These are phyloP conservation scores for Sterrhoptilus dennistouni DNA, from an alignment of 2,113 vertebrate genomes.

Conservation along the genomic window DNA sequence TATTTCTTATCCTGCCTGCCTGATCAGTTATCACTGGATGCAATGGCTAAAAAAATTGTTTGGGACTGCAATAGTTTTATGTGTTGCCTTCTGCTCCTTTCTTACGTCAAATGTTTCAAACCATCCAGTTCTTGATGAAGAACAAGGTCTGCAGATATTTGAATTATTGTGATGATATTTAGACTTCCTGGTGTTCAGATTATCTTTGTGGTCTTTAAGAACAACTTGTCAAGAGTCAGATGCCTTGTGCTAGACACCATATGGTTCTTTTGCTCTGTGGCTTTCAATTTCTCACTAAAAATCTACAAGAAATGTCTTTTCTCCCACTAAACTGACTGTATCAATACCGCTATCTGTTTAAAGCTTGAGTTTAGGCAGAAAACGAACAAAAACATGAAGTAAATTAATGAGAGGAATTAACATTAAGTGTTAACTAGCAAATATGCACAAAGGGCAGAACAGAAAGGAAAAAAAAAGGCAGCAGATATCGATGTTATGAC, in stretches of 20 bases:
- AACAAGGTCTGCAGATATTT: neutral
- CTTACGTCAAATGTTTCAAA: neutral
- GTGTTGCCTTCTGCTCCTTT: fast-evolving
- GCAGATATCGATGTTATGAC: neutral
- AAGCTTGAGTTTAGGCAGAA: neutral
- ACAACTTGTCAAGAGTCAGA: neutral
- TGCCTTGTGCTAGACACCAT: neutral
- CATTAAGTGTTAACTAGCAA: neutral
- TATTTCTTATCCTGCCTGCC: neutral
- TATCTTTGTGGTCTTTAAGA: neutral
- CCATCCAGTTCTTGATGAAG: neutral
- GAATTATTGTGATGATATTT: neutral
- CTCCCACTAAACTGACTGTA: neutral
- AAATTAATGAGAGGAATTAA: neutral
- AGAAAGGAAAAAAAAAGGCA: neutral
- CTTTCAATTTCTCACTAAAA: neutral
- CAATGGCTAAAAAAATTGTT: neutral
- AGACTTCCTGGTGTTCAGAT: neutral
- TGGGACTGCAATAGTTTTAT: neutral
- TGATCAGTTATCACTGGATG: neutral
- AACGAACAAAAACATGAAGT: neutral
- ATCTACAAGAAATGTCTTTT: neutral
- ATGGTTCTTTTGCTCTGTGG: neutral
- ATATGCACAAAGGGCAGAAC: neutral
- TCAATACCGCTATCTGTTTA: neutral